A percentile compares a stretch with the other conserved stretches of the same genome.
These are phyloP conservation scores for Nysson spinosus DNA, from an alignment of 2,888 invertebrate species.

Conservation along the genomic window DNA sequence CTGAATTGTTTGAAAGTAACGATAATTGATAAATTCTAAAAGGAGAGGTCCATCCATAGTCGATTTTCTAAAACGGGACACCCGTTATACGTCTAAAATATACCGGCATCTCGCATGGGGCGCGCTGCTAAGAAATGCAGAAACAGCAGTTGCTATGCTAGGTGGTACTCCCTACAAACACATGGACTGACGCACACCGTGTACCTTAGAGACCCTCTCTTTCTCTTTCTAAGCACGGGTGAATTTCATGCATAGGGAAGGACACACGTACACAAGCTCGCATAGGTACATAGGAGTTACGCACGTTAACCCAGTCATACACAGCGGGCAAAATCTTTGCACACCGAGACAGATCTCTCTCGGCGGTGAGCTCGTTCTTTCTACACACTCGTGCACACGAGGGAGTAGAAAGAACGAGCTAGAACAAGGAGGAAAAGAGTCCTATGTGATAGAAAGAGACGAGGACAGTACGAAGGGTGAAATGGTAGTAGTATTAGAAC, in stretches of 20 bases:
- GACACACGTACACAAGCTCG: conserved; percentile 18
- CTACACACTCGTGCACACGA: conserved; percentile 24
- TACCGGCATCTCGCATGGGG: conserved; percentile 67
- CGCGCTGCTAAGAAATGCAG: conserved; percentile 74
- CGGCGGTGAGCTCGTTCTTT: neutral
- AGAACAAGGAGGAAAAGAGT: conserved; percentile 28
- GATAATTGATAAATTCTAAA: neutral
- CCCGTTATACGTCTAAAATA: conserved; percentile 72
- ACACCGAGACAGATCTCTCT: neutral
- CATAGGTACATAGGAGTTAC: too few species aligned
- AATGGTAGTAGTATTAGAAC: conserved; percentile 40
- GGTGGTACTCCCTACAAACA: conserved; percentile 67
- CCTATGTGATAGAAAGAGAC: conserved; percentile 10
- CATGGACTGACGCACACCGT: conserved; percentile 26
- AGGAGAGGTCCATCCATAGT: conserved; percentile 5
- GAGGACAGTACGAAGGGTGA: conserved; percentile 32
- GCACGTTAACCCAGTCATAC: conserved; percentile 32
- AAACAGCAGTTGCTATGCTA: conserved; percentile 77
- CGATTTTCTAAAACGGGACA: conserved; percentile 53
- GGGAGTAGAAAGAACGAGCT: conserved; percentile 39
- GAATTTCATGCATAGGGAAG: conserved; percentile 41
- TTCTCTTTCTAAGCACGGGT: conserved; percentile 58
- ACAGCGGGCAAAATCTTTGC: conserved; percentile 16
- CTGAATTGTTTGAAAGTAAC: too few species aligned
- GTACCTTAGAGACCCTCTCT: conserved; percentile 40